Percentiles rank a stretch among this genome's conserved stretches.
Conservation (phyloP, 2,113 vertebrate genomes). For the Misgurnus mizolepis region DNA sequence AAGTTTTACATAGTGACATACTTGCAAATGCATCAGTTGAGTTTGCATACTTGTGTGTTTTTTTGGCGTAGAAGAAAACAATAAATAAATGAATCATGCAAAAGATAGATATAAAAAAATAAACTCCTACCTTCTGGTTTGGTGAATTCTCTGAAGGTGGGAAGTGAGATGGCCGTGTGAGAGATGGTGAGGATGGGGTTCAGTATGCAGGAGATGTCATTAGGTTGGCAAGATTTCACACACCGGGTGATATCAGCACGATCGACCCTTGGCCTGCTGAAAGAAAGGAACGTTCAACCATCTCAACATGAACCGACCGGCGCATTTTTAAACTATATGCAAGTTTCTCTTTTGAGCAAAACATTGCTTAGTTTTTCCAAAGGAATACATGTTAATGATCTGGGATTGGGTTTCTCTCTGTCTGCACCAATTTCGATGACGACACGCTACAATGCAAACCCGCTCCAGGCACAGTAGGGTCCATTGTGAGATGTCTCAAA, state of each 20-base stretch:
- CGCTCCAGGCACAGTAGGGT: constrained; percentile 23
- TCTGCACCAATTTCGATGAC: constrained; percentile 5
- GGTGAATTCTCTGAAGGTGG: constrained; percentile 90
- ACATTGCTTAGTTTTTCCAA: constrained; percentile 1
- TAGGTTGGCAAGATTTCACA: constrained; percentile 85
- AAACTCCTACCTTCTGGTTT: constrained; percentile 84
- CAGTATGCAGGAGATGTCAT: constrained; percentile 79
- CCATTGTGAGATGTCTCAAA: constrained; percentile 23
- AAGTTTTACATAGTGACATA: too few species aligned
- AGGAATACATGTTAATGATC: constrained; percentile 8
- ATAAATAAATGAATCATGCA: background rate
- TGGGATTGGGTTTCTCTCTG: constrained; percentile 15
- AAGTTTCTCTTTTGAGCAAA: background rate
- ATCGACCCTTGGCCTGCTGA: constrained; percentile 72
- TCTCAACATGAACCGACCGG: background rate
- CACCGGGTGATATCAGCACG: constrained; percentile 88
- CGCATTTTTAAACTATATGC: background rate
- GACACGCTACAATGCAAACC: constrained; percentile 18
- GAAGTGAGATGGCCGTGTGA: constrained; percentile 91
- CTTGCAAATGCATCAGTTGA: background rate
- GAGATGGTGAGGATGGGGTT: constrained; percentile 88
- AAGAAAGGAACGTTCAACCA: constrained; percentile 30
- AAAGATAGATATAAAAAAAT: background rate
- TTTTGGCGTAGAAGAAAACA: background rate
- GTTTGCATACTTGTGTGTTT: background rate